These are phyloP conservation scores for Pandemis corylana DNA, from an alignment of 2,888 invertebrate species.

Conservation along the genomic window DNA sequence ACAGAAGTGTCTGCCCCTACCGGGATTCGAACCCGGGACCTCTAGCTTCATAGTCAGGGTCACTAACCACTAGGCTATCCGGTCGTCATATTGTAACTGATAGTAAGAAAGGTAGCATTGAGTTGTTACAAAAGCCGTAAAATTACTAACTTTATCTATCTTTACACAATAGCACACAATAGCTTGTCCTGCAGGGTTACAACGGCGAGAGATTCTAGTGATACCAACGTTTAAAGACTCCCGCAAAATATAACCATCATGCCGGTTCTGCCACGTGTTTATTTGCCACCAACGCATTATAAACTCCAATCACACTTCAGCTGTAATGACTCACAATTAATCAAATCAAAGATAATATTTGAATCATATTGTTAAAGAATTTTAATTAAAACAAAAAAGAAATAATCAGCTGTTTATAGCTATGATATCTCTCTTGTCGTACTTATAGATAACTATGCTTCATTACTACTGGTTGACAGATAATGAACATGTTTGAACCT, in stretches of 20 bases:
- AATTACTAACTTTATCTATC: no score
- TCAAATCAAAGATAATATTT: constrained; percentile 28
- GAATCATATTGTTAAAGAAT: constrained; percentile 19
- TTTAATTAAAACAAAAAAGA: constrained; percentile 18
- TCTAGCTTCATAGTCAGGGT: no score
- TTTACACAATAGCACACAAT: neutral
- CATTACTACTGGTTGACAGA: neutral
- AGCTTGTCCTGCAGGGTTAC: neutral
- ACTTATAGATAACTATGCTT: constrained; percentile 11
- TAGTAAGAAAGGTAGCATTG: no score
- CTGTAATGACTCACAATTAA: constrained; percentile 7
- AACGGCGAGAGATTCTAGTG: neutral
- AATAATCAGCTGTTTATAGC: constrained; percentile 11
- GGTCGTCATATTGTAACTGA: no score
- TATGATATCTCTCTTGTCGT: neutral
- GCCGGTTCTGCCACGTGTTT: neutral
- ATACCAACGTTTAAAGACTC: neutral
- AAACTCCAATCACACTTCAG: neutral
- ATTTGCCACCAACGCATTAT: neutral
- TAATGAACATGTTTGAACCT: neutral
- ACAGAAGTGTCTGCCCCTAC: no score
- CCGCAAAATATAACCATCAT: neutral
- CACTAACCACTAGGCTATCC: no score
- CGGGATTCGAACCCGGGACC: no score
- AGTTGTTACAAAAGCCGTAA: no score